Evolutionary conservation across 2,888 invertebrate genomes (phyloP), one percentile per base, ranked within the genome.

Genomic region (Leucania comma): DNA sequence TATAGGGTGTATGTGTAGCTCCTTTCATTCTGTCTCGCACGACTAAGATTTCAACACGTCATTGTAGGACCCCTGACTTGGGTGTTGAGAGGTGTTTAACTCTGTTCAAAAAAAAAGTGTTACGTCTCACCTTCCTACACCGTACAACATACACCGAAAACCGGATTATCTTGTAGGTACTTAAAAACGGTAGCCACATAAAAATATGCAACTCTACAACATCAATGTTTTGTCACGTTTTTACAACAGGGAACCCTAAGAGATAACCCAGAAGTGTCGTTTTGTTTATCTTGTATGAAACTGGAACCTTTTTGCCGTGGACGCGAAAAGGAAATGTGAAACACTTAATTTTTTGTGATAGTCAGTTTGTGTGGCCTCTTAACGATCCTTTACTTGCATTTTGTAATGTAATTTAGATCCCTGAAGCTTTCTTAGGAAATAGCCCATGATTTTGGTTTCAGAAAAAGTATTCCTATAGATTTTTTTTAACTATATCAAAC

Each of bases 281-380:
- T 83, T 68, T 72, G 74, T 75, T 83, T 81, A 74, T 76, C 61
- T 73, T 67, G 61, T 68, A 75, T 64, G 62, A 26, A 17, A 48
- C 65, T 14, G 65, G 57, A 32, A 59, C 66, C 61, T 67, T 83
- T 83, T 79, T 67, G 22, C 29, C 24, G 42, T 48, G 57, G 54
- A 65, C 64, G 54, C 48, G 46, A 59, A 66, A n/a, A 68, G 65
- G 59, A 65, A 68, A 78, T 75, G 56, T 54, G 68, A 50, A 58
- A 68, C 62, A 51, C 17, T 72, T 72, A n/a, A 24, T 61, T 67
- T 61, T 69, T 73, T 50, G 42, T 42, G 42, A 20, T 42, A 42
- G 20, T 20, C 42, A 42, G 42, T 5, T 42, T 42, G 17, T 42
- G 4, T 42, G 42, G 17, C 17, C 42, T 12, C 46, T 53, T 35